These are phyloP conservation scores for Malthinus flaveolus DNA, from an alignment of 2,888 invertebrate species.

Conservation along the genomic window DNA sequence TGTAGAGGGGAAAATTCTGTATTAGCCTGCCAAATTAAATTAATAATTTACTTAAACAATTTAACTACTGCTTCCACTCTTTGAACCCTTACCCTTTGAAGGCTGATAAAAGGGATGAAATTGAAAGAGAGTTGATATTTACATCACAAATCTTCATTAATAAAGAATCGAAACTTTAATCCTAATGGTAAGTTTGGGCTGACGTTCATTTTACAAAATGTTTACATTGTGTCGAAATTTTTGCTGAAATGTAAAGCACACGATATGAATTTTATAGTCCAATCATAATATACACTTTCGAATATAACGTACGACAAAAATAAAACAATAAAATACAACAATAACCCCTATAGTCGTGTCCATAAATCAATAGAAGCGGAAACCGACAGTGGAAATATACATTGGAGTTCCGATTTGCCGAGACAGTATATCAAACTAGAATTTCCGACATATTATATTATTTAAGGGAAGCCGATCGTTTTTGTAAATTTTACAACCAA, in stretches of 20 bases:
- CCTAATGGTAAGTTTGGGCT: not conserved
- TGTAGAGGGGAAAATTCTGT: no score
- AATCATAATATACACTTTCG: constrained; percentile 44
- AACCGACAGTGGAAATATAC: constrained; percentile 33
- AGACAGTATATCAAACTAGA: constrained; percentile 36
- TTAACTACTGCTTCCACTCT: no score
- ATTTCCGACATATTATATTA: constrained; percentile 37
- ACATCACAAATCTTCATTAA: no score
- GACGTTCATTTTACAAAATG: constrained; percentile 33
- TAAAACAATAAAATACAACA: constrained; percentile 45
- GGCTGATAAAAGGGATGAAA: no score
- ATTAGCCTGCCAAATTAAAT: no score
- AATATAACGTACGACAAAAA: constrained; percentile 44
- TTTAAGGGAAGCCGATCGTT: constrained; percentile 16
- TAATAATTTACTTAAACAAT: no score
- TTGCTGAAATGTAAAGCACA: constrained; percentile 25
- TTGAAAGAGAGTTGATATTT: no score
- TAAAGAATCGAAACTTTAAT: no score
- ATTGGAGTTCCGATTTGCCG: constrained; percentile 35
- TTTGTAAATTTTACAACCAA: constrained; percentile 26
- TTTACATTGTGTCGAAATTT: constrained; percentile 33
- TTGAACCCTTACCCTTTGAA: no score
- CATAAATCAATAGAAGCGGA: constrained; percentile 39
- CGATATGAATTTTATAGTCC: constrained; percentile 45
- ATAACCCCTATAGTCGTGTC: constrained; percentile 38